Base-by-base conservation (phyloP, 2,797 vertebrate genomes). In the Mormyrops attenuatus region DNA sequence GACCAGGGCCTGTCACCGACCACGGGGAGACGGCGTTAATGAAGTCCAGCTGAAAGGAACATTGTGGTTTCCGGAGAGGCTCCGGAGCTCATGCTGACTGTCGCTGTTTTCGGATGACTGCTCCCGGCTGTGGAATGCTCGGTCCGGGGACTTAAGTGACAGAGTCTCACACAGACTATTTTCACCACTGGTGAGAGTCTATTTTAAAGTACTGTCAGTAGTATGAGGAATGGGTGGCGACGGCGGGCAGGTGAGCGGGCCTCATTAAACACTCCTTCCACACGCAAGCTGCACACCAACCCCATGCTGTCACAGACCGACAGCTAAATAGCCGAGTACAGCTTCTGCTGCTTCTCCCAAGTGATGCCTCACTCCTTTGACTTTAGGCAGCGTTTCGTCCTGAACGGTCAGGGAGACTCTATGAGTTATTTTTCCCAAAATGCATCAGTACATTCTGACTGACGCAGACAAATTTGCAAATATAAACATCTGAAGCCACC, bases 21-120 rank as follows among this genome's bases (percentile, higher is more conserved):
- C 80, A 63, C 60, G 88, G 63, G 38, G 38, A 80, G 86, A 90
- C 82, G 88, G 69, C 63, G 38, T 34, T 89, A 89, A 90, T 82
- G 85, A 88, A 80, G 15, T 89, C 88, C 80, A 80, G 22, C 87
- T 85, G 26, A 88, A 87, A 63, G 80, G 63, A 90, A 85, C 44
- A 89, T 15, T 0, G 53, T 49, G 13, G 77, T 30, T 44, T 60
- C 34, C 34, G 38, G 80, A 85, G 63, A 3, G 63, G 26, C 63
- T 17, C 8, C 47, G 41, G 52, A 34, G 63, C 85, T 44, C 63
- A 15, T 73, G 34, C 69, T 82, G 80, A 82, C 49, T 87, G 85
- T 80, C 63, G 26, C 69, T 17, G 87, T 89, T 77, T 87, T 87
- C 50, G 38, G 86, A 47, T 73, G 49, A 47, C 41, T 57, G 63